Percentiles rank a stretch among this genome's conserved stretches.
Conservation (phyloP, 2,888 invertebrate species). For the Flabesymbios commensalis region DNA sequence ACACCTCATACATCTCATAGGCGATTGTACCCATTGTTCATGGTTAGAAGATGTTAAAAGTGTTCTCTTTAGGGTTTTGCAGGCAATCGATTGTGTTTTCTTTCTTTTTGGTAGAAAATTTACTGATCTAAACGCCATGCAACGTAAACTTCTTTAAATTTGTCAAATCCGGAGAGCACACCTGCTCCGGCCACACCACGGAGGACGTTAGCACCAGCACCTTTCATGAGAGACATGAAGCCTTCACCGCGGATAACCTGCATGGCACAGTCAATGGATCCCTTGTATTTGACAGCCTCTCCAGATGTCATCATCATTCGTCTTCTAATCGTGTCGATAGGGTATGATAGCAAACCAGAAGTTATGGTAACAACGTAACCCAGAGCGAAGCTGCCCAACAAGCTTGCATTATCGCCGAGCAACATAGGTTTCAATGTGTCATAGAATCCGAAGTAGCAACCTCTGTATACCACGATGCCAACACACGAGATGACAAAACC, state of each 20-base stretch:
- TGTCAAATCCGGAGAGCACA: slow-evolving; percentile 60
- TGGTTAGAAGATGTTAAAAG: no score
- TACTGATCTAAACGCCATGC: slow-evolving; percentile 34
- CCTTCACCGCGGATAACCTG: slow-evolving; percentile 87
- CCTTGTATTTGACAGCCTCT: slow-evolving; percentile 68
- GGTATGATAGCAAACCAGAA: slow-evolving; percentile 93
- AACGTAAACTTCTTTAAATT: slow-evolving; percentile 55
- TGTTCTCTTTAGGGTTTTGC: no score
- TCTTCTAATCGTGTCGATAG: slow-evolving; percentile 90
- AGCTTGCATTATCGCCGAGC: slow-evolving; percentile 52
- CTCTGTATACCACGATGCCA: slow-evolving; percentile 62
- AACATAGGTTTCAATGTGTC: slow-evolving; percentile 61
- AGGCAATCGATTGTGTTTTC: no score
- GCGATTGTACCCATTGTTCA: no score
- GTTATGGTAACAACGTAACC: slow-evolving; percentile 74
- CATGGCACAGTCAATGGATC: slow-evolving; percentile 87
- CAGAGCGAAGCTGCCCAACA: slow-evolving; percentile 51
- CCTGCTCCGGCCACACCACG: slow-evolving; percentile 61
- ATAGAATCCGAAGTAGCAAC: slow-evolving; percentile 62
- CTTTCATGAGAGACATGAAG: slow-evolving; percentile 88
- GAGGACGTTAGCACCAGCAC: slow-evolving; percentile 60
- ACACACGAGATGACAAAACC: slow-evolving; percentile 62
- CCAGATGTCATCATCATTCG: slow-evolving; percentile 98
- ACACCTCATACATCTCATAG: no score
- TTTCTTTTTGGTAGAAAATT: no score